These are phyloP conservation scores for Cheirogaleus major DNA, from an alignment of 2,797 vertebrate species.

Conservation along the genomic window DNA sequence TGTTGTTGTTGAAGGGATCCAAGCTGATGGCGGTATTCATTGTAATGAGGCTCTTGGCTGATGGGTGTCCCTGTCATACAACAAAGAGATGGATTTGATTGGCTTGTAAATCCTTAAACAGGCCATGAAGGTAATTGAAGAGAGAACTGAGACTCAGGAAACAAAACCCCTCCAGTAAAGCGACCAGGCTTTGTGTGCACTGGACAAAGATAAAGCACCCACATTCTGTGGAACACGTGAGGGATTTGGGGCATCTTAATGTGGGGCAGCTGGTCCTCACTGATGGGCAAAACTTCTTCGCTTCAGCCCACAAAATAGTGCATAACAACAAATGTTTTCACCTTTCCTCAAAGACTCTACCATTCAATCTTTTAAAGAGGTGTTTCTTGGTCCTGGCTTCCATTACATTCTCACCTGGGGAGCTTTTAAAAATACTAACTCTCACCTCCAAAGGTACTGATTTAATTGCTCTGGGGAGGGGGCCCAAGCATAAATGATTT, in stretches of 20 bases:
- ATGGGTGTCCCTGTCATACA: not conserved
- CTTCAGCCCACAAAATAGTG: not conserved
- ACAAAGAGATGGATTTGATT: not conserved
- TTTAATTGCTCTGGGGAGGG: conserved; percentile 24
- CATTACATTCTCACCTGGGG: not conserved
- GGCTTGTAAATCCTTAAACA: not conserved
- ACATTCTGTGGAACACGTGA: not conserved
- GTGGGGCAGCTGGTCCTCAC: not conserved
- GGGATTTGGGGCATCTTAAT: not conserved
- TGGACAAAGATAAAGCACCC: not conserved
- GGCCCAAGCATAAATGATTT: not conserved
- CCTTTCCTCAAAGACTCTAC: not conserved
- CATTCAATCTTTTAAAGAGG: not conserved
- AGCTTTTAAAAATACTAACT: not conserved
- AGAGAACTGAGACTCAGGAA: not conserved
- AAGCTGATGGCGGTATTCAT: not conserved
- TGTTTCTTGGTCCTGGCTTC: not conserved
- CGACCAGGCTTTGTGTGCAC: not conserved
- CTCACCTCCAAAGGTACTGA: not conserved
- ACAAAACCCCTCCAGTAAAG: not conserved
- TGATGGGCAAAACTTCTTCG: not conserved
- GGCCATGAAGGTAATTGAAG: not conserved
- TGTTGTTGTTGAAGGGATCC: not conserved
- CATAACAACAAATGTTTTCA: not conserved
- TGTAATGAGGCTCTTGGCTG: not conserved